Evolutionary conservation across 2,113 vertebrate species (phyloP).

Genomic region (Prinia subflava): DNA sequence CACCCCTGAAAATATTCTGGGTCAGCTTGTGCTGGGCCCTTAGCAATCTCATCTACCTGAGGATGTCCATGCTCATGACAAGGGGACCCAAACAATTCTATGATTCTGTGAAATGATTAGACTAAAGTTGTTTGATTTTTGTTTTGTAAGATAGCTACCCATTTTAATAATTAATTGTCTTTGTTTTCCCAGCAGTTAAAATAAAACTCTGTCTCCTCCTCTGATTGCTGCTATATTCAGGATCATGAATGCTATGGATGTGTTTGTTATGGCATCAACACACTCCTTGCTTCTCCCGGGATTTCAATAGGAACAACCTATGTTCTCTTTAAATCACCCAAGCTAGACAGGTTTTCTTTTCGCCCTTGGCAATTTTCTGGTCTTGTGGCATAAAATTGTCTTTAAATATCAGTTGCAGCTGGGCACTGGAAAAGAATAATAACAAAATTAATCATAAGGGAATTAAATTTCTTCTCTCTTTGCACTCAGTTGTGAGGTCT

Average conservation of each 20-base stretch:
- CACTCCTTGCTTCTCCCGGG: not conserved
- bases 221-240: not conserved
- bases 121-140: not conserved
- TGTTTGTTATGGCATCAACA: not conserved
- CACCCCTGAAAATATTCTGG: not conserved
- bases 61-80: too few relatives aligned
- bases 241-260: not conserved
- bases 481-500: not conserved
- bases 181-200: not conserved
- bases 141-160: not conserved
- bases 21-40: not conserved
- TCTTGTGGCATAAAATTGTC: not conserved
- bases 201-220: not conserved
- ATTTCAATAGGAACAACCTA: not conserved
- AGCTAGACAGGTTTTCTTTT: not conserved
- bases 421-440: not conserved
- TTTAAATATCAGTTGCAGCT: not conserved
- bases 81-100: not conserved
- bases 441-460: not conserved
- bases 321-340: not conserved
- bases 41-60: not conserved
- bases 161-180: not conserved
- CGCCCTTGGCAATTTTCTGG: not conserved
- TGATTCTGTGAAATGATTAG: not conserved
- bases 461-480: not conserved